These are phyloP conservation scores for Nycticorax nycticorax DNA, from an alignment of 2,113 vertebrate species.

Conservation along the genomic window DNA sequence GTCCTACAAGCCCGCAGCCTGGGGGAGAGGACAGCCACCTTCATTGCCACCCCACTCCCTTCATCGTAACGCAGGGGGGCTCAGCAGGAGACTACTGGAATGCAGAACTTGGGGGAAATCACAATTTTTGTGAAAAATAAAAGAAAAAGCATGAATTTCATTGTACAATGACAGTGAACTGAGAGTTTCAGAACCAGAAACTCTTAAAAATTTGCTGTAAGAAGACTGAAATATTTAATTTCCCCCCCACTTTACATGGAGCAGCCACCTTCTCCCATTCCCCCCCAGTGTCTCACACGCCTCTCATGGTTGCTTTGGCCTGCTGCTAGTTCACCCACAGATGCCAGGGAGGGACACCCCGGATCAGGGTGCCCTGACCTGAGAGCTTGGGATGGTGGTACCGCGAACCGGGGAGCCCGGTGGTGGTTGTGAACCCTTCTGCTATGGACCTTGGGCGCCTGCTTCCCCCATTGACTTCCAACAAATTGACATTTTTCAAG, in stretches of 20 bases:
- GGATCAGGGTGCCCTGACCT: background rate
- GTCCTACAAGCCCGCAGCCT: background rate
- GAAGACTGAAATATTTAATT: background rate
- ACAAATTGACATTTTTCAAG: background rate
- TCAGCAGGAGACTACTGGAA: background rate
- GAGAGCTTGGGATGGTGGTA: background rate
- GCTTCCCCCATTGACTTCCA: background rate
- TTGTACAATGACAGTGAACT: background rate
- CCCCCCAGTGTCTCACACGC: background rate
- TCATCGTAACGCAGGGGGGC: accelerated
- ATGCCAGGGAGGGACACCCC: accelerated
- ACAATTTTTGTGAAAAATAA: background rate
- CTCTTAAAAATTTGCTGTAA: background rate
- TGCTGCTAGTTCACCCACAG: background rate
- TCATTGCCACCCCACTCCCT: background rate
- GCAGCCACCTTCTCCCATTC: background rate
- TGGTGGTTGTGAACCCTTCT: background rate
- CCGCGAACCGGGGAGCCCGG: accelerated
- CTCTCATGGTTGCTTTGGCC: background rate
- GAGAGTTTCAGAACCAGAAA: background rate
- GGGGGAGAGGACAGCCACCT: background rate
- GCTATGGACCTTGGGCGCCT: background rate
- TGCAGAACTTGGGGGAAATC: background rate
- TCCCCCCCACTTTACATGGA: accelerated
- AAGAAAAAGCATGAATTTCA: background rate